Evolutionary conservation across 2,888 invertebrate species (phyloP), one percentile per base, ranked within the genome.

Genomic region (Andrena chrysosceles): DNA sequence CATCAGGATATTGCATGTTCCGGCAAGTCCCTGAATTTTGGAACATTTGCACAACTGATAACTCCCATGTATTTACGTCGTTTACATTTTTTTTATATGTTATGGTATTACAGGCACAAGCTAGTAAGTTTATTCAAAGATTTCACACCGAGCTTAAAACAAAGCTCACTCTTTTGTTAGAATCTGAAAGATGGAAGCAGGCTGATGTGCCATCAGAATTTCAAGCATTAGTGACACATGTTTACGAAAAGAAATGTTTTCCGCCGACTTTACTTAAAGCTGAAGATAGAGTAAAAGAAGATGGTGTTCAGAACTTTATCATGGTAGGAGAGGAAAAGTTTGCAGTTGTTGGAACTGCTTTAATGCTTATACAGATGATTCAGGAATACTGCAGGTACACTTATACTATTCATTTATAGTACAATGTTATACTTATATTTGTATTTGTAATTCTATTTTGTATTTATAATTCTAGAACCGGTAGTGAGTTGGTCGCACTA

Each of bases 151-250:
- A 98, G 91, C 95, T 98, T 63, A 97, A 98, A 94, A 96, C 96
- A 70, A 98, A 98, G 94, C 94, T 99, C 72, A 97, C 97, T 59
- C 94, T 97, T 82, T 95, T 98, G 52, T 95, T 99, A 62, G 99
- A 99, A 93, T 96, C 96, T 84, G 99, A 99, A 94, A 95, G 97
- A 81, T 99, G 99, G 99, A 98, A 97, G 91, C 96, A 97, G 89
- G 97, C 98, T 4, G 98, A 99, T 91, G 98, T 99, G 69, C 98
- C 99, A 0, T 95, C 95, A 86, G 98, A 98, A 92, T 97, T 99
- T 93, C 99, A 99, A 94, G 95, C 96, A 88, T 95, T 99, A 81
- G 96, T 98, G 20, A 91, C 91, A 54, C 91, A 90, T 76, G 88
- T 93, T 23, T 84, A 95, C 92, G 95, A 95, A 87, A 93, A 93